These are phyloP conservation scores for Campylomormyrus tamandua DNA, from an alignment of 2,113 vertebrate species.

Conservation along the genomic window DNA sequence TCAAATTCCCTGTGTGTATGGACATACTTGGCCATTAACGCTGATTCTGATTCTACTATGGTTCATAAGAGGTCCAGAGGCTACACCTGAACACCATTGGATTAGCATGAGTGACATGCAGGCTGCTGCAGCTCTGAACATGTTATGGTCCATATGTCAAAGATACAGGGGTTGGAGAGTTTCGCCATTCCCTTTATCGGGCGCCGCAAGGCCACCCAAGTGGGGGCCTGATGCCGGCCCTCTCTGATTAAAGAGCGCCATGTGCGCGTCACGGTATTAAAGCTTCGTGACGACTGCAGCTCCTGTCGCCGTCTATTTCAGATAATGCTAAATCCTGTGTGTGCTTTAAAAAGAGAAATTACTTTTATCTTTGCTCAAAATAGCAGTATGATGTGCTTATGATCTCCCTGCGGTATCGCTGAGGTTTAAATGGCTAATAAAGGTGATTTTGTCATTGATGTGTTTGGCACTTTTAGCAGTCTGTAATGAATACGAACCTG, in stretches of 20 bases:
- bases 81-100: not conserved
- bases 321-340: not conserved
- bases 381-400: not conserved
- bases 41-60: not conserved
- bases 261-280: not conserved
- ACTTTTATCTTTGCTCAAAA: not conserved
- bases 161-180: not conserved
- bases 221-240: not conserved
- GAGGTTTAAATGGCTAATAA: not conserved
- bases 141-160: not conserved
- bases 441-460: not conserved
- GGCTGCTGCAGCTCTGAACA: not conserved
- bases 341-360: not conserved
- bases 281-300: too few relatives aligned
- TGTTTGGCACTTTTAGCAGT: not conserved
- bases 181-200: not conserved
- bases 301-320: not conserved
- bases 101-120: not conserved
- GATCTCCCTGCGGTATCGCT: not conserved
- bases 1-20: not conserved
- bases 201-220: not conserved
- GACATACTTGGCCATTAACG: not conserved
- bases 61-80: not conserved
- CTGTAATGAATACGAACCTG: not conserved
- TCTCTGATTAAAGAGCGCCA: not conserved